These are phyloP conservation scores for Willowsia nigromaculata DNA, from an alignment of 2,888 invertebrate species.

Conservation along the genomic window DNA sequence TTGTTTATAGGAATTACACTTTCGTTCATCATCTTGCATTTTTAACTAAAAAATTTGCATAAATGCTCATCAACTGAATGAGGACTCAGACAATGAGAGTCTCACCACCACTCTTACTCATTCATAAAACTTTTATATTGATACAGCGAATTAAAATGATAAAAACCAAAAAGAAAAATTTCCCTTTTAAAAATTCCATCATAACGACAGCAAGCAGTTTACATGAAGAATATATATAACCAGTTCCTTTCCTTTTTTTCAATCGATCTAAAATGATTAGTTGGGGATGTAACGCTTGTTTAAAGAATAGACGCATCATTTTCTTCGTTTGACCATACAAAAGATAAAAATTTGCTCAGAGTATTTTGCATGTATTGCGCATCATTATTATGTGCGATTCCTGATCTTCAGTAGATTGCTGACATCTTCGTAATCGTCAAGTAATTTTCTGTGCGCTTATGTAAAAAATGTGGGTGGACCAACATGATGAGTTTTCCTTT, in stretches of 20 bases:
- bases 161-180: neutral
- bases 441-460: conserved; percentile 33
- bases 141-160: neutral
- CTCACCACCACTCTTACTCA: neutral
- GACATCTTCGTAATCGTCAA: neutral
- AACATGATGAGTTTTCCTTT: conserved; percentile 50
- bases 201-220: neutral
- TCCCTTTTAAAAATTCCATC: conserved; percentile 23
- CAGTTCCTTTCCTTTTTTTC: conserved; percentile 59
- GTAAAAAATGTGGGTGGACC: conserved; percentile 68
- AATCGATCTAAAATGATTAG: conserved; percentile 47
- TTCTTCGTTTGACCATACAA: neutral
- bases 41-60: conserved; percentile 25
- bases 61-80: conserved; percentile 18
- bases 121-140: neutral
- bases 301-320: neutral
- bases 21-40: no score
- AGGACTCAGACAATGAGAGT: neutral
- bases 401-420: neutral
- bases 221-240: conserved; percentile 10
- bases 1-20: neutral
- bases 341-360: neutral
- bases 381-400: neutral
- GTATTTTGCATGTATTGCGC: neutral
- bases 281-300: neutral